Conservation (phyloP, 2,797 vertebrate species). For the Craterocephalus amniculus region DNA sequence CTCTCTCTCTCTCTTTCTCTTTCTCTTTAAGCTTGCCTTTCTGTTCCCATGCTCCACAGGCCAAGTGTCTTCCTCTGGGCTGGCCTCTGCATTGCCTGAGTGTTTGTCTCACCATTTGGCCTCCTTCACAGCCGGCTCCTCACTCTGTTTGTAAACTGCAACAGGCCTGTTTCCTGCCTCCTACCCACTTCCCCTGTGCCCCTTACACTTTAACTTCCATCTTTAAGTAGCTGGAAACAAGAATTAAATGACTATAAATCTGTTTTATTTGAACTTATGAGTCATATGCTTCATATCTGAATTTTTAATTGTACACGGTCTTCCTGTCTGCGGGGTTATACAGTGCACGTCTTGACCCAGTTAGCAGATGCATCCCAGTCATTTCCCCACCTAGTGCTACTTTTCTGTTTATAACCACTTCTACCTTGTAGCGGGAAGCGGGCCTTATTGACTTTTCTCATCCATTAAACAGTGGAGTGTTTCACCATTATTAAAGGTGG, state of each 20-base stretch:
- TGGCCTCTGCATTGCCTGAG: slow-evolving; percentile 52
- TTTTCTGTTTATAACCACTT: slow-evolving; percentile 21
- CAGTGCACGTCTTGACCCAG: slow-evolving; percentile 39
- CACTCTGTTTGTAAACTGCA: slow-evolving; percentile 74
- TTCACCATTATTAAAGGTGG: slow-evolving; percentile 4
- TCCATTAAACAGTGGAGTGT: slow-evolving; percentile 10
- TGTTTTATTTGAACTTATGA: slow-evolving; percentile 31
- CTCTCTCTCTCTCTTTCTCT: slow-evolving; percentile 12
- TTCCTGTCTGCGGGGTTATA: slow-evolving; percentile 12
- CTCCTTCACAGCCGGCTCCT: slow-evolving; percentile 45
- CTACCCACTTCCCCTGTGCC: background rate
- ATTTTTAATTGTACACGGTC: slow-evolving; percentile 28
- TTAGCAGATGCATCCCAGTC: slow-evolving; percentile 23
- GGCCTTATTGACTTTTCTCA: slow-evolving; percentile 5
- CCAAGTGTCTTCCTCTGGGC: slow-evolving; percentile 74
- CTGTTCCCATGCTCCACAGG: slow-evolving; percentile 75
- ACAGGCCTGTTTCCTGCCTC: slow-evolving; percentile 63
- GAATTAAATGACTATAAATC: slow-evolving; percentile 25
- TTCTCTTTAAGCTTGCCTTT: slow-evolving; percentile 35
- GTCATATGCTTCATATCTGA: slow-evolving; percentile 21
- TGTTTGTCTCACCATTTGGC: slow-evolving; percentile 51
- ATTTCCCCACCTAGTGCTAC: slow-evolving; percentile 15
- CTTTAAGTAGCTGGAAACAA: slow-evolving; percentile 22
- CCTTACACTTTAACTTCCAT: slow-evolving; percentile 10
- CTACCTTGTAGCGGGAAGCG: background rate